A percentile compares a stretch with the other conserved stretches of the same genome.
Conservation (phyloP, 2,113 vertebrate species). For the Entomyzon cyanotis region DNA sequence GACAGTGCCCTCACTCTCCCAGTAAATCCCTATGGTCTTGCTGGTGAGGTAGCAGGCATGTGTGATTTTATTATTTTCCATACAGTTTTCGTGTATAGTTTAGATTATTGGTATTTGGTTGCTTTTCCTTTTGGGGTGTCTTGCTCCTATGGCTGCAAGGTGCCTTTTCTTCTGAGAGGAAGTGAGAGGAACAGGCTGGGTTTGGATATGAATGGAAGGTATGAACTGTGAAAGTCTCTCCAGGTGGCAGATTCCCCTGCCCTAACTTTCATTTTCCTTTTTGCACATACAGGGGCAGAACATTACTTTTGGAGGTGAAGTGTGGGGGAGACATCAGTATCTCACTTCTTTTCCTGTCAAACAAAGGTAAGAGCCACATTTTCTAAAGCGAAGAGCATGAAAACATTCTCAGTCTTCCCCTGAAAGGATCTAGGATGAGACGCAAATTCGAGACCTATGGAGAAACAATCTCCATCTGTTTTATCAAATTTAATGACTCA, state of each 20-base stretch:
- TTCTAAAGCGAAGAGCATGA: background rate
- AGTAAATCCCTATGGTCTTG: background rate
- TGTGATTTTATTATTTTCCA: background rate
- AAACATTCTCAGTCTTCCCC: background rate
- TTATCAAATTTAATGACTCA: conserved; percentile 23
- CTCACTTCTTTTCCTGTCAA: background rate
- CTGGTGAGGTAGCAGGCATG: background rate
- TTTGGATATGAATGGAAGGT: background rate
- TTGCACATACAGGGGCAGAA: background rate
- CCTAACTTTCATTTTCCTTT: background rate
- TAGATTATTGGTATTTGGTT: background rate
- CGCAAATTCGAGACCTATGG: background rate
- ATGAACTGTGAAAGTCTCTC: background rate
- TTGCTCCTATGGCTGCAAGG: background rate
- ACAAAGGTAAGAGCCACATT: background rate
- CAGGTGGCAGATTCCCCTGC: background rate
- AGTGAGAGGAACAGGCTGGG: background rate
- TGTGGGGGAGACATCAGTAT: background rate
- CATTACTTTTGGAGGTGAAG: background rate
- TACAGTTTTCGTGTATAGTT: background rate
- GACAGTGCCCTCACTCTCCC: background rate
- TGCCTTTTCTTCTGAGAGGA: background rate
- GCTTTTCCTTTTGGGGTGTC: background rate
- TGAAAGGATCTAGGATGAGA: background rate
- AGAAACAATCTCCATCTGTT: background rate